Percentiles rank a stretch among this genome's conserved stretches.
Evolutionary conservation across 1,140 invertebrate genomes (phyloP).

Genomic region (Nasonia longicornis): DNA sequence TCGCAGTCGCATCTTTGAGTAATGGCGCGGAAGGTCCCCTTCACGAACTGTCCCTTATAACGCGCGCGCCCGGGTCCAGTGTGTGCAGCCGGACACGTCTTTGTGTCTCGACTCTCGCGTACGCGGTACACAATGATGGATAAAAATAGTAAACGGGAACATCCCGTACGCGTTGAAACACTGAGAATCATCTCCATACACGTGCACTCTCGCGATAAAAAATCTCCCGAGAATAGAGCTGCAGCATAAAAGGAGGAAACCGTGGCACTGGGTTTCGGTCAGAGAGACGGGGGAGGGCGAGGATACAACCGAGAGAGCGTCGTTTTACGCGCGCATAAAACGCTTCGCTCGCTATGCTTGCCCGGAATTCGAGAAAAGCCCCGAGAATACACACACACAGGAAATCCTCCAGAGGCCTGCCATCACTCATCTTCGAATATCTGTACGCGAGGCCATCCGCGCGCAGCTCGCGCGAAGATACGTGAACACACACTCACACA

Average conservation of each 20-base stretch:
- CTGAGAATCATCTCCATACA: background rate
- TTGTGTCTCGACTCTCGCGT: background rate
- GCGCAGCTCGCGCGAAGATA: background rate
- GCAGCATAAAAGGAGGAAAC: conserved; percentile 25
- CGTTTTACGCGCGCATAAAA: conserved; percentile 11
- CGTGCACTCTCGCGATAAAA: background rate
- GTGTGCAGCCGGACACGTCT: background rate
- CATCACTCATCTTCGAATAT: conserved; percentile 54
- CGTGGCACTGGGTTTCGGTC: conserved; percentile 38
- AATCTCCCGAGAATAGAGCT: background rate
- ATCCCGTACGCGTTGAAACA: background rate
- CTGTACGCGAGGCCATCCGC: conserved; percentile 25
- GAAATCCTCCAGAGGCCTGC: conserved; percentile 50
- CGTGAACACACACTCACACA: background rate
- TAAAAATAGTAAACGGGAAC: background rate
- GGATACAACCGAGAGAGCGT: conserved; percentile 20
- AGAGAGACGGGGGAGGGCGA: background rate
- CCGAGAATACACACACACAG: conserved; percentile 26
- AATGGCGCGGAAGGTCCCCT: conserved; percentile 56
- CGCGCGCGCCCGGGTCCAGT: background rate
- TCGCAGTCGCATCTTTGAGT: conserved; percentile 63
- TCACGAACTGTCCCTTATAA: conserved; percentile 11
- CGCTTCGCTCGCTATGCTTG: background rate
- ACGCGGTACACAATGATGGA: background rate
- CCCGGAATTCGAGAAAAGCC: conserved; percentile 35